Base-by-base conservation (phyloP, 2,888 invertebrate genomes). In the Carcina quercana region DNA sequence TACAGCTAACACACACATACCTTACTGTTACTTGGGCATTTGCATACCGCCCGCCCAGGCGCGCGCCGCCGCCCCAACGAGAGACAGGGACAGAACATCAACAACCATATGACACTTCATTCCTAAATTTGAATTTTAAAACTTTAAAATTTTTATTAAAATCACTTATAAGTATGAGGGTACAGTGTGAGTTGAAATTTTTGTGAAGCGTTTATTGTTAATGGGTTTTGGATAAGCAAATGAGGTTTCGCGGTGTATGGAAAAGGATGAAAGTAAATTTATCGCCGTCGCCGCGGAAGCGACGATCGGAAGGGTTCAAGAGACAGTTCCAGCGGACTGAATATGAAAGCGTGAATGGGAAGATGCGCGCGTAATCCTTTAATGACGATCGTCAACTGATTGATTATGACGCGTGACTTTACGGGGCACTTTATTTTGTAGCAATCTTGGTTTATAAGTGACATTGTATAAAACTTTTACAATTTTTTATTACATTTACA, bases 41-140 rank as follows among this genome's bases (percentile, higher is more conserved):
- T 85, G 85, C 85, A 85, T 85, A 84, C 82, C 85, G 84, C 80
- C 82, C 82, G 82, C 80, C 83, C 83, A 71, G 59, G 78, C 80
- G 71, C 73, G 74, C 76, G 71, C 74, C 76, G 80, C 75, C 79
- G 79, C 82, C 82, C 76, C 76, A 61, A 30, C 58, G 79, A 73
- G 70, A 60, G 83, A 83, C 76, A 82, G 67, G 75, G 82, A 83
- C 62, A 67, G 74, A 71, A 55, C 53, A 57, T 60, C 48, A 45
- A 48, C 43, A 62, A 56, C 52, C 58, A 32, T 64, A 61, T 67
- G 62, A 66, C 68, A 67, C 56, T 55, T 63, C 54, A 45, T 50
- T 42, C 36, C 52, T 52, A 36, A 34, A 35, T 36, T 30, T 8
- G 34, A 35, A 34, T 38, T 17, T 24, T 24, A 24, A 6, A 12